Evolutionary conservation across 2,113 vertebrate genomes (phyloP).

Genomic region (Craseonycteris thonglongyai): DNA sequence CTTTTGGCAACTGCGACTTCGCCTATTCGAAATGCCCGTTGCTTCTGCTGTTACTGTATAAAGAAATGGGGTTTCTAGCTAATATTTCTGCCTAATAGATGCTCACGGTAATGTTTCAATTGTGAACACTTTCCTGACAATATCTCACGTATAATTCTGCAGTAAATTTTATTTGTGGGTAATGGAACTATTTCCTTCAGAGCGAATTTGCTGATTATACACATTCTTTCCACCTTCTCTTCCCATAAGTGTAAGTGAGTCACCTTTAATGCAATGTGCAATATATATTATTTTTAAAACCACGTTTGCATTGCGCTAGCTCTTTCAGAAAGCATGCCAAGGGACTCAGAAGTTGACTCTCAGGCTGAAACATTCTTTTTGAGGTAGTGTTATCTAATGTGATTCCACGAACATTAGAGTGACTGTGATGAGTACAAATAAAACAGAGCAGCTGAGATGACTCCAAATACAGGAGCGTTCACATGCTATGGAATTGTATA

Average conservation of each 20-base stretch:
- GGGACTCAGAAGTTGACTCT: neutral
- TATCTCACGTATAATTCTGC: constrained; percentile 42
- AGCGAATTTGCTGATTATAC: constrained; percentile 31
- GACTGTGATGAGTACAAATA: neutral
- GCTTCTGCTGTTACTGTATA: constrained; percentile 4
- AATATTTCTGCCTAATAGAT: neutral
- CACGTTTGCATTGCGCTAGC: neutral
- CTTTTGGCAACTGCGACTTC: neutral
- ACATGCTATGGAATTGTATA: neutral
- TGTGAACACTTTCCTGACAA: constrained; percentile 25
- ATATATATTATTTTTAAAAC: neutral
- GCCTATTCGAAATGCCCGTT: constrained; percentile 41
- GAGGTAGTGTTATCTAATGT: neutral
- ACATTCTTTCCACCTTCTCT: neutral
- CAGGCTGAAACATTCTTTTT: neutral
- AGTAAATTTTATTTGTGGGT: constrained; percentile 48
- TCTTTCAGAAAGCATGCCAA: neutral
- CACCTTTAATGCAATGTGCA: neutral
- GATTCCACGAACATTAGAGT: neutral
- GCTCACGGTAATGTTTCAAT: neutral
- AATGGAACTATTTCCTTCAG: constrained; percentile 23
- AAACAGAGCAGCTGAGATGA: neutral
- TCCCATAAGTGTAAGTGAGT: neutral
- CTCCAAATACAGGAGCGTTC: neutral
- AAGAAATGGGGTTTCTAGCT: constrained; percentile 16